A percentile compares a stretch with the other conserved stretches of the same genome.
Conservation (phyloP, 1,140 invertebrate genomes). For the Vanessa tameamea region DNA sequence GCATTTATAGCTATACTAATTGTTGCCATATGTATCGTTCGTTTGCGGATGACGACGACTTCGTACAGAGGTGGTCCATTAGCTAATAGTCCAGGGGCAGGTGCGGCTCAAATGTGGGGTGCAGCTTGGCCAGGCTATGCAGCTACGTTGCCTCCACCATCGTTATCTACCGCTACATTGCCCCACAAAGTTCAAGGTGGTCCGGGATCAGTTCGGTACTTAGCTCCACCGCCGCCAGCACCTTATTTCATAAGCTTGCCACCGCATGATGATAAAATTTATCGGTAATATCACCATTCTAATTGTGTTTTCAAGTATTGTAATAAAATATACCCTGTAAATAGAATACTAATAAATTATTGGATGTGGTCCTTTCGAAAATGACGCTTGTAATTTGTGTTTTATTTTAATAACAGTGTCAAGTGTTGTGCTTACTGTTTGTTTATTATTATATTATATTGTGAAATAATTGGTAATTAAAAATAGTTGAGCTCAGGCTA, state of each 20-base stretch:
- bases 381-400: conserved; percentile 30
- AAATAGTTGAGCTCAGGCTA: conserved; percentile 44
- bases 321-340: conserved; percentile 34
- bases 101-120: conserved; percentile 80
- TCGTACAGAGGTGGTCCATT: conserved; percentile 86
- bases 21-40: conserved; percentile 92
- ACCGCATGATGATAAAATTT: conserved; percentile 80
- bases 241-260: conserved; percentile 80
- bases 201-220: conserved; percentile 80
- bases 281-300: conserved; percentile 62
- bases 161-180: conserved; percentile 82
- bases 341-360: conserved; percentile 38
- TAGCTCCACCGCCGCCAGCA: conserved; percentile 71
- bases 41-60: conserved; percentile 84
- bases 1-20: conserved; percentile 94
- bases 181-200: conserved; percentile 83
- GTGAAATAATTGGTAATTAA: conserved; percentile 8
- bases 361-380: conserved; percentile 21
- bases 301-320: background rate
- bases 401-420: conserved; percentile 19
- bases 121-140: conserved; percentile 79
- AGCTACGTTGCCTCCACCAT: conserved; percentile 74
- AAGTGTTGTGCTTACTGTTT: conserved; percentile 8
- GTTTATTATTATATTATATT: conserved; percentile 1
- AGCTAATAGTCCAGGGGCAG: conserved; percentile 77